phyloP scores from a whole-genome alignment of 2,113 vertebrate genomes.

The Leptocoma aspasia region DNA sequence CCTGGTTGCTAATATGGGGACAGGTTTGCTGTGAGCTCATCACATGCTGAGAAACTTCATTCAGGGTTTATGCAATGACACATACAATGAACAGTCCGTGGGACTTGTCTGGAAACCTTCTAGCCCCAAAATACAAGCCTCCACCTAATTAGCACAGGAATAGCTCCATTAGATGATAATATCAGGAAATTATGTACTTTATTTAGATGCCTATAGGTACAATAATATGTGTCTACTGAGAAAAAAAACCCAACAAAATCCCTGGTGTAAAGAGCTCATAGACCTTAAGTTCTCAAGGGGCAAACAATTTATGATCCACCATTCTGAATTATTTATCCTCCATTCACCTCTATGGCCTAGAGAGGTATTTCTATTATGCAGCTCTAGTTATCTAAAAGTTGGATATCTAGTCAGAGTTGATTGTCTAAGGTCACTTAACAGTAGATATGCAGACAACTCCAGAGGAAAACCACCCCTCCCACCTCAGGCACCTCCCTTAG shows the following conservation, averaged over 20 bases:
- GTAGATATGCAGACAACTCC: not conserved
- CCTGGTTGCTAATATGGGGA: not conserved
- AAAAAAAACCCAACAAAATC: not conserved
- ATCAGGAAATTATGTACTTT: not conserved
- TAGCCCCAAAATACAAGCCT: not conserved
- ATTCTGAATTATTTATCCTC: not conserved
- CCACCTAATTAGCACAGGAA: not conserved
- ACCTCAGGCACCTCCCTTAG: not conserved
- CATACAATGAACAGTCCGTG: fast-evolving
- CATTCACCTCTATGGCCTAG: not conserved
- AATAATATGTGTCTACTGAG: not conserved
- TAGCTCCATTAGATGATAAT: not conserved
- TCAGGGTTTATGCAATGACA: not conserved
- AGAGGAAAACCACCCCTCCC: not conserved
- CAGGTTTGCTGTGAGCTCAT: not conserved
- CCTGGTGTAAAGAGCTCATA: not conserved
- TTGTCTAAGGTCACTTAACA: not conserved
- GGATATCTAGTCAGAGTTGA: not conserved
- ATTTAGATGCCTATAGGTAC: not conserved
- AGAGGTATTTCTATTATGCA: not conserved
- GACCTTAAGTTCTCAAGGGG: not conserved
- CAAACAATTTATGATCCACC: not conserved
- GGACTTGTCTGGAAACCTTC: not conserved
- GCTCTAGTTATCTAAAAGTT: not conserved
- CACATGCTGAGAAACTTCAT: not conserved